These are phyloP conservation scores for Ashinkailepas kermadecensis DNA, from an alignment of 2,888 invertebrate species.

Conservation along the genomic window DNA sequence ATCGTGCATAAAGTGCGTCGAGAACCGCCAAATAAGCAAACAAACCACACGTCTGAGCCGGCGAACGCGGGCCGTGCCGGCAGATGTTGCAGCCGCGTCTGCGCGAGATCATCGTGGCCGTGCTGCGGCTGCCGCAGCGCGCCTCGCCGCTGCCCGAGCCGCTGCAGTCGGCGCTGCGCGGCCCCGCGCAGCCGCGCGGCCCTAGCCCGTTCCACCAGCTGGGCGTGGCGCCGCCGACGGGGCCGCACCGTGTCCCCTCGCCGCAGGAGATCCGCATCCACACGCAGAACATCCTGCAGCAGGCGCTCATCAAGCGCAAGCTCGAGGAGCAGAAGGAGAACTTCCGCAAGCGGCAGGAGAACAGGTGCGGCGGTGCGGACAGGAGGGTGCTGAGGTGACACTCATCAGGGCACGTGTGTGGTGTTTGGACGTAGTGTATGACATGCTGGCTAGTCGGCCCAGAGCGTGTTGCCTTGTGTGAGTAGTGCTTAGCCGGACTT, in stretches of 20 bases:
- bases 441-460: too few relatives aligned
- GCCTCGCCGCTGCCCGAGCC: conserved; percentile 38
- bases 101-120: conserved; percentile 60
- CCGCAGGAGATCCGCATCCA: conserved; percentile 68
- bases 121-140: conserved; percentile 50
- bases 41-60: too few relatives aligned
- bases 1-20: too few relatives aligned
- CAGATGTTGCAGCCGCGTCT: conserved; percentile 57
- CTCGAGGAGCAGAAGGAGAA: conserved; percentile 79
- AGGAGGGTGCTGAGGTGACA: too few relatives aligned
- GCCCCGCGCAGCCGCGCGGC: conserved; percentile 47
- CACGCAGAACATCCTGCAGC: conserved; percentile 78
- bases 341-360: conserved; percentile 68
- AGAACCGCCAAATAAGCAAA: too few relatives aligned
- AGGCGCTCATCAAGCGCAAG: conserved; percentile 78
- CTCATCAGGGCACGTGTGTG: too few relatives aligned
- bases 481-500: too few relatives aligned
- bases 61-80: too few relatives aligned
- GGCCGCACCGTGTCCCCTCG: conserved; percentile 31
- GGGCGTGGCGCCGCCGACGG: conserved; percentile 39
- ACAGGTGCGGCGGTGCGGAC: conserved; percentile 36
- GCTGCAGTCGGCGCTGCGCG: conserved; percentile 44
- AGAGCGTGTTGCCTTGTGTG: too few relatives aligned
- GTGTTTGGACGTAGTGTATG: too few relatives aligned
- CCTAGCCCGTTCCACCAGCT: conserved; percentile 55